Percentiles rank a stretch among this genome's conserved stretches.
Evolutionary conservation across 2,113 vertebrate species (phyloP).

Genomic region (Lontra canadensis): DNA sequence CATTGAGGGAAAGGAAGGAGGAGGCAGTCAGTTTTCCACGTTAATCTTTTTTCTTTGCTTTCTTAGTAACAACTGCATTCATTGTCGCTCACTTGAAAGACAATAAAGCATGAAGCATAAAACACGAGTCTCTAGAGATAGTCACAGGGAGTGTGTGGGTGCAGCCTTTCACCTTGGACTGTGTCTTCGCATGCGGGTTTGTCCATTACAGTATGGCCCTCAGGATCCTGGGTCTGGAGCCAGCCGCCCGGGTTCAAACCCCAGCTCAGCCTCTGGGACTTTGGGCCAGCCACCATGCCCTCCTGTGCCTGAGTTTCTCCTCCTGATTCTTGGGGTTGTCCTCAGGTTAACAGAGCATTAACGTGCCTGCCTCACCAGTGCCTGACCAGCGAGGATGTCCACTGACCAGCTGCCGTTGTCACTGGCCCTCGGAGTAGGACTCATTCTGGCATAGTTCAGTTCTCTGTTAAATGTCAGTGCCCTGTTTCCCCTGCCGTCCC

Average conservation of each 20-base stretch:
- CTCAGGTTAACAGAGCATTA: accelerated
- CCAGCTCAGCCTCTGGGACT: neutral
- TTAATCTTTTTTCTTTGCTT: neutral
- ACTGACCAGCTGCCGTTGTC: neutral
- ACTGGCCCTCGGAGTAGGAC: accelerated
- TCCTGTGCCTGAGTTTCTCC: neutral
- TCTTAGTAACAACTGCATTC: neutral
- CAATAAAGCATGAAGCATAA: neutral
- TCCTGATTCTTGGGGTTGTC: neutral
- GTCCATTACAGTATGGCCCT: accelerated
- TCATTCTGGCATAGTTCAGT: neutral
- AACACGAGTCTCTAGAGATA: neutral
- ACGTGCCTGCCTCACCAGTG: neutral
- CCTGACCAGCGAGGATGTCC: neutral
- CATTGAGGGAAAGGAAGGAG: neutral
- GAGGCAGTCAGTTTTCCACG: accelerated
- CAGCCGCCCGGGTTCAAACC: neutral
- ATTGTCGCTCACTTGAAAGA: neutral
- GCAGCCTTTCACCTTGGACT: no score
- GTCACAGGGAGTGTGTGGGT: neutral
- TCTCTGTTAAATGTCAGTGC: neutral
- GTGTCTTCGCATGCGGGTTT: accelerated
- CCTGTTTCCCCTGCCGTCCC: neutral
- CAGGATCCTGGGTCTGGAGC: neutral
- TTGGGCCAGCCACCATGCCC: neutral